Conservation (phyloP, 2,113 vertebrate species). For the Eulemur rufifrons region DNA sequence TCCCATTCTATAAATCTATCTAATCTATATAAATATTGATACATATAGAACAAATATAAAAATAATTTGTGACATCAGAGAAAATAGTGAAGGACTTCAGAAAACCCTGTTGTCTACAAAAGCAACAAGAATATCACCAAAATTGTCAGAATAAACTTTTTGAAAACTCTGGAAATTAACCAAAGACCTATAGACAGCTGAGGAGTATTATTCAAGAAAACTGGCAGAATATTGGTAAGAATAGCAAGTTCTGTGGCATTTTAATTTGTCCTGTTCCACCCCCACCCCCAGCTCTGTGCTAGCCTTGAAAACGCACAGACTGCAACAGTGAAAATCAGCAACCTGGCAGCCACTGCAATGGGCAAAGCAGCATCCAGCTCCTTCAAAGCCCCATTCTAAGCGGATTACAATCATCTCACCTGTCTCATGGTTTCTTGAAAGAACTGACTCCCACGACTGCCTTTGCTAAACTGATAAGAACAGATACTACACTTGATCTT, state of each 20-base stretch:
- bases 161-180: neutral
- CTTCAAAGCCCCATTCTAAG: neutral
- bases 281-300: neutral
- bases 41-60: neutral
- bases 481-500: too few relatives aligned
- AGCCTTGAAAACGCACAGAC: neutral
- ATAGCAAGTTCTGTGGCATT: neutral
- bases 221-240: neutral
- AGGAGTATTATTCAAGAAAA: neutral
- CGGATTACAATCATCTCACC: neutral
- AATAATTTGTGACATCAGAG: neutral
- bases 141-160: neutral
- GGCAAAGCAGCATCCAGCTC: neutral
- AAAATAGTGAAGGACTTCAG: neutral
- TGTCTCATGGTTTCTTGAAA: neutral
- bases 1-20: neutral
- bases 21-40: neutral
- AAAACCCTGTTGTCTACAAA: neutral
- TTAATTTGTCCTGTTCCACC: neutral
- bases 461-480: neutral
- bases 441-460: neutral
- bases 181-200: neutral
- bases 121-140: neutral
- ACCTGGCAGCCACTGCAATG: neutral
- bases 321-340: neutral